Base-by-base conservation (phyloP, 2,888 invertebrate species). In the Watsonalla binaria region DNA sequence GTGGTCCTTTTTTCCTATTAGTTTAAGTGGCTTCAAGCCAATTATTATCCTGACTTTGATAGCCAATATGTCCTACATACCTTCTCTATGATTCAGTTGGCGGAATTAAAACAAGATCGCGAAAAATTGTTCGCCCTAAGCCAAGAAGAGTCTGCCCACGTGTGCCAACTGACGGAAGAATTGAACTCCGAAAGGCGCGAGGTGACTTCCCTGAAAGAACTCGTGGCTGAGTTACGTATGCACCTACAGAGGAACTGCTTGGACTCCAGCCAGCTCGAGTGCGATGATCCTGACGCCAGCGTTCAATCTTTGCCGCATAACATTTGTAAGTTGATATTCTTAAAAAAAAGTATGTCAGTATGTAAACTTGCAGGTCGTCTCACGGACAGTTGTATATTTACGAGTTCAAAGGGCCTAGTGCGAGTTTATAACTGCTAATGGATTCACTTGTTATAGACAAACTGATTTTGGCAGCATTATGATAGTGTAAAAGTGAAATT, bases 261-360 rank as follows among this genome's bases (percentile, higher is more conserved):
- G 0, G 85, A 89, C 54, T 60, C 78, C 11, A 90, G 88, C 60
- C 74, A 75, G 49, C 59, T 90, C 0, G 90, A 90, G 65, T 88
- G 89, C 56, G 90, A 90, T 55, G 87, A 90, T 53, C 76, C 78
- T 9, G 84, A 90, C 60, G 63, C 81, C 0, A 89, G 86, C 57
- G 62, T 80, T 6, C 79, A 74, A 1, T 84, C 84, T 0, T 54
- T 83, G 37, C 76, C 65, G 13, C 82, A 82, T 52, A 87, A 88
- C 68, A 54, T 74, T 6, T 88, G 90, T 90, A 67, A 81, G 88
- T 75, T 33, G 9, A 37, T 37, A 8, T 37, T 9, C 37, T 6
- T 9, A 37, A 2, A 9, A 37, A 6, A 8, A 39, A 39, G 9
- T 9, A n/a, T n/a, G n/a, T 35, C 6, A 6, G 35, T 35, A 35